Evolutionary conservation across 1,140 invertebrate genomes (phyloP), one percentile per base, ranked within the genome.

Genomic region (Epicauta chinensis): DNA sequence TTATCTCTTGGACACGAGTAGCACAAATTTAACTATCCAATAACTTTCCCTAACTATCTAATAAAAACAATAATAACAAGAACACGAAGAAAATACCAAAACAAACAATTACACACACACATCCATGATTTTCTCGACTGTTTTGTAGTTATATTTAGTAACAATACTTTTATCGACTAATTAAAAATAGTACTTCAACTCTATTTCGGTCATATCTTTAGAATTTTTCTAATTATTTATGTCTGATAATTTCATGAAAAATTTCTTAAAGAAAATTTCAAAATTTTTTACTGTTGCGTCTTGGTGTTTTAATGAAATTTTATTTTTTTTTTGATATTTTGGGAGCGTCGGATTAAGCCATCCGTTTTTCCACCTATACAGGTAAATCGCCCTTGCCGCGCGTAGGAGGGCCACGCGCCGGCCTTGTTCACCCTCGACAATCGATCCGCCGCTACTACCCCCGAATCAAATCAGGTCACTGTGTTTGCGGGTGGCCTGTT

Each of bases 401-500:
- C 56, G 64, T 63, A 62, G 65, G 63, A 65, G 57, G 61, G 56
- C 50, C 61, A 63, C 61, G 57, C 59, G 54, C 56, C 60, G 67
- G 64, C 67, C 66, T 69, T 69, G 65, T 56, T 60, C 53, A 51
- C 65, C 57, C 60, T 60, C 59, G 37, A 55, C 52, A 54, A 62
- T 64, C 64, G 62, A 62, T 65, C 56, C 53, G 36, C 53, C 55
- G 50, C 57, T 53, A 53, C 58, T n/a, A n/a, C n/a, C n/a, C 55
- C 54, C 59, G 41, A 55, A 46, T 56, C 52, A 60, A 69, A 67
- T 67, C 62, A 62, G 67, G 67, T 69, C 67, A 69, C 64, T 67
- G 60, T 67, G 65, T 67, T 67, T 67, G 59, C 62, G 60, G 67
- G 62, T 69, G 61, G 59, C 64, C 65, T 54, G 47, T 61, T 59